Evolutionary conservation across 2,888 invertebrate species (phyloP), one percentile per base, ranked within the genome.

Genomic region (Acleris emargana): DNA sequence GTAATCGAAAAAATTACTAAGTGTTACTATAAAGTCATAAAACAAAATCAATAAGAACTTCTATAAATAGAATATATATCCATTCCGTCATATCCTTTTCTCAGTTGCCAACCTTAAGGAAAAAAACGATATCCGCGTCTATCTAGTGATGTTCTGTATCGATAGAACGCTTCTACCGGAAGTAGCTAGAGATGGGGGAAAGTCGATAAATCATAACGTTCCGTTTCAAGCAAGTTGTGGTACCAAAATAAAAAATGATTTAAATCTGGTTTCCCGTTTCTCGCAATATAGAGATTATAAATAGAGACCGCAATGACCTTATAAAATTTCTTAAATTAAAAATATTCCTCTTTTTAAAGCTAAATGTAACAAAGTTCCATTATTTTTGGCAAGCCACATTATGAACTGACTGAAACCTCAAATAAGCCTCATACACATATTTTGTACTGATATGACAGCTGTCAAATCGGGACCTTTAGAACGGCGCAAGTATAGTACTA

Each of bases 131-230:
- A 50, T 69, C 72, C 67, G 68, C 43, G 52, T 32, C 59, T 47
- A 47, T 16, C 58, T 76, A 77, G 76, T 67, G 76, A 54, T 71
- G 76, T 70, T 5, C 28, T 20, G 9, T 62, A 68, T 72, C 68
- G 70, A 72, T 69, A 69, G 59, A 43, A 51, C 16, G 28, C 16
- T 16, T 68, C n/a, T 42, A 59, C 62, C 71, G 73, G 74, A 77
- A 71, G 64, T 68, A 3, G 17, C 7, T 72, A 76, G 72, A 66
- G 76, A 50, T 73, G 73, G 17, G n/a, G 9, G 9, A n/a, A 51
- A 55, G 52, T 61, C 62, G 32, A 59, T 52, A 62, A 66, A 64
- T 69, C 67, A 50, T 13, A 11, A 52, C 71, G 71, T 69, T 70
- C 64, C 68, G 68, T 68, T 71, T 13, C 45, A 69, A 59, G 58